Conservation (phyloP, 2,113 vertebrate species). For the Tenebrosternarchus preto region DNA sequence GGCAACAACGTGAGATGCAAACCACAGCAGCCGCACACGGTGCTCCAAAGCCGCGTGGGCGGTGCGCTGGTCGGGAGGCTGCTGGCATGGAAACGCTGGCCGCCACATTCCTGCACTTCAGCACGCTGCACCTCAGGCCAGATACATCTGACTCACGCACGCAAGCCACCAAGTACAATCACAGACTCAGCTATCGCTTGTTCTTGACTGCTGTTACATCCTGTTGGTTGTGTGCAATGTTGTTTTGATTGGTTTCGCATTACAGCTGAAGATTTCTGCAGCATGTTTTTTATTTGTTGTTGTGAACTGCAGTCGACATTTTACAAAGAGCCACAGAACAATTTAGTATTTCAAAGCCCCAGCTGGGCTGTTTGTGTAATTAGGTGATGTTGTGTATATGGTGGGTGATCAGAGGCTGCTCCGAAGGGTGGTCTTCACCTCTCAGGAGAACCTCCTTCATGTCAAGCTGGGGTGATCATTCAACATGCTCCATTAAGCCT, state of each 20-base stretch:
- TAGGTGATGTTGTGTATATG: background rate
- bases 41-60: background rate
- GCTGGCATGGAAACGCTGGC: conserved; percentile 1
- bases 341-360: background rate
- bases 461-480: conserved; percentile 12
- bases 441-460: conserved; percentile 1
- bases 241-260: background rate
- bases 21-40: conserved; percentile 4
- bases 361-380: background rate
- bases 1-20: background rate
- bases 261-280: too few species aligned
- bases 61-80: background rate
- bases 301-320: too few species aligned
- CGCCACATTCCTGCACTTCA: background rate
- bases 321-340: background rate
- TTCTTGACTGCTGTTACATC: background rate
- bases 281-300: too few species aligned
- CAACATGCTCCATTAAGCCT: conserved; percentile 1
- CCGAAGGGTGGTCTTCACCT: background rate
- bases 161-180: conserved; percentile 1
- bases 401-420: background rate
- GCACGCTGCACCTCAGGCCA: background rate
- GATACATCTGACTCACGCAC: background rate
- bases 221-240: background rate
- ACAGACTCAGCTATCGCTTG: background rate